A percentile compares a stretch with the other conserved stretches of the same genome.
Evolutionary conservation across 2,888 invertebrate genomes (phyloP).

Genomic region (Conchocele bisecta): DNA sequence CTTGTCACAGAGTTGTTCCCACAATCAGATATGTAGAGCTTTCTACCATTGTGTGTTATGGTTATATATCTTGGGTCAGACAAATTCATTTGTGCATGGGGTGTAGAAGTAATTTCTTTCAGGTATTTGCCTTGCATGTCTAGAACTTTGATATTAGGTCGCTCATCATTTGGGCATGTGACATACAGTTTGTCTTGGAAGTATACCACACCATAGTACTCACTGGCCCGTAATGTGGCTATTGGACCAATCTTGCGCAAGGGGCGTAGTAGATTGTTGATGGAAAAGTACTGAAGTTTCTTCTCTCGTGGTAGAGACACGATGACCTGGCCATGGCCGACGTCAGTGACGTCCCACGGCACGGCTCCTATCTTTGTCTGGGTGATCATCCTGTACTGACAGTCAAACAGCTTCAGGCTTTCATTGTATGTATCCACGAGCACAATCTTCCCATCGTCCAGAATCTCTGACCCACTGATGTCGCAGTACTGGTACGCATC

Average conservation of each 20-base stretch:
- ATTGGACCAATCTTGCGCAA: constrained; percentile 41
- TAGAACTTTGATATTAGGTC: constrained; percentile 46
- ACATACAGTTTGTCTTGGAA: constrained; percentile 39
- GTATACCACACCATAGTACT: constrained; percentile 51
- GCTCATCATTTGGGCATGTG: constrained; percentile 54
- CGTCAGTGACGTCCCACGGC: constrained; percentile 51
- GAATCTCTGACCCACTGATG: constrained; percentile 40
- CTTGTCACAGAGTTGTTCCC: constrained; percentile 49
- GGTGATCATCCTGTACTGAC: constrained; percentile 37
- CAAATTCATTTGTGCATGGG: constrained; percentile 39
- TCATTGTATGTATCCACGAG: constrained; percentile 53
- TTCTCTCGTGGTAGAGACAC: constrained; percentile 46
- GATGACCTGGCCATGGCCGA: constrained; percentile 37
- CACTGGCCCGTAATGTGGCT: constrained; percentile 18
- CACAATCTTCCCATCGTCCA: constrained; percentile 45
- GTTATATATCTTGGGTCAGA: constrained; percentile 46
- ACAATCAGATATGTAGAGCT: constrained; percentile 50
- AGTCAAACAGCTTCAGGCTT: constrained; percentile 44
- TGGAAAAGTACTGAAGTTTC: constrained; percentile 53
- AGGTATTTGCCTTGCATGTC: constrained; percentile 49
- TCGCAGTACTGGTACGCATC: constrained; percentile 45
- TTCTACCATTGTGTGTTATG: constrained; percentile 37
- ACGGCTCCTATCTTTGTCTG: constrained; percentile 51
- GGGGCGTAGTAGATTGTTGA: constrained; percentile 39
- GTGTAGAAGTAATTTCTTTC: constrained; percentile 23